A percentile compares a stretch with the other conserved stretches of the same genome.
Conservation (phyloP, 2,888 invertebrate species). For the Unio delphinus region DNA sequence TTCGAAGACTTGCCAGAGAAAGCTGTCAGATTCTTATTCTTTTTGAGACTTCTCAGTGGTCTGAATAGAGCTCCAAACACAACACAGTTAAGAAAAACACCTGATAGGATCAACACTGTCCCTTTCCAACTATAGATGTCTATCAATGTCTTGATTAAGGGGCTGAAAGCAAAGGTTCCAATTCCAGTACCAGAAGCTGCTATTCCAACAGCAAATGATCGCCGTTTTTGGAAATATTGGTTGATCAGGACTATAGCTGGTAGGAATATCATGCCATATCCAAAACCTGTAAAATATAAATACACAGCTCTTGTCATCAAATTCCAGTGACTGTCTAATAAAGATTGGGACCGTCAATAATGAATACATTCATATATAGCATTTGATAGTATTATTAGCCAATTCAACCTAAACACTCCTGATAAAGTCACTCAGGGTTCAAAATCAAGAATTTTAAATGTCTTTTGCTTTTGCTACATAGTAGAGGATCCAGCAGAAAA, state of each 20-base stretch:
- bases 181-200: conserved; percentile 25
- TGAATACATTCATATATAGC: no score
- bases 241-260: conserved; percentile 23
- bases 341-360: no score
- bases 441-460: no score
- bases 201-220: conserved; percentile 25
- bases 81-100: conserved; percentile 22
- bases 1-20: no score
- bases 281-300: conserved; percentile 17
- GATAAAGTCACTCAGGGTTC: no score
- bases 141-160: conserved; percentile 11
- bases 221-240: conserved; percentile 24
- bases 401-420: no score
- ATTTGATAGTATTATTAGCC: no score
- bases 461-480: no score
- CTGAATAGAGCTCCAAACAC: conserved; percentile 19
- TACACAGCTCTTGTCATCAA: no score
- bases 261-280: conserved; percentile 28
- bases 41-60: conserved; percentile 1
- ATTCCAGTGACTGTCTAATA: no score
- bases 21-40: no score
- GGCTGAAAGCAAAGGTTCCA: conserved; percentile 25
- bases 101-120: conserved; percentile 20
- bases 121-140: conserved; percentile 24
- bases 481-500: no score